Conservation (phyloP, 1,140 invertebrate species). For the Megalopta genalis region DNA sequence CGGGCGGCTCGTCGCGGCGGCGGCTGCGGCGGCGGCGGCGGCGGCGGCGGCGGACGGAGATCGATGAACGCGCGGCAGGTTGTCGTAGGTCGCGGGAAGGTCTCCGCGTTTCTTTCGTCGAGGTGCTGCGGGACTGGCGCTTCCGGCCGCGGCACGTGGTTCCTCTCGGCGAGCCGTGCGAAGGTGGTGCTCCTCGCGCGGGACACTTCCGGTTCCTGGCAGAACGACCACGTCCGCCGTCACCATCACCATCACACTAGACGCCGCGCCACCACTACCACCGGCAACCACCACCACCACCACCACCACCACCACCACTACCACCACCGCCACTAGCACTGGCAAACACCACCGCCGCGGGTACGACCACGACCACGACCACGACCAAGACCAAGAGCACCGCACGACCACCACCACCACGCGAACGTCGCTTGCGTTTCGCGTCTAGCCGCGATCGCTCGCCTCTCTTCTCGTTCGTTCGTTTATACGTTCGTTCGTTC, state of each 20-base stretch:
- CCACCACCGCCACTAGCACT: constrained; percentile 34
- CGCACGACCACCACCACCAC: constrained; percentile 18
- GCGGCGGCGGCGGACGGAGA: not conserved
- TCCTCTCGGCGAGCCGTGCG: not conserved
- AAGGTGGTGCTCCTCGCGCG: constrained; percentile 28
- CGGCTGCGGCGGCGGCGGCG: no score
- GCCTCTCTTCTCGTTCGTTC: not conserved
- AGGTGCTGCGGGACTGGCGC: constrained; percentile 14
- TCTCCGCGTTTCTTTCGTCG: constrained; percentile 15
- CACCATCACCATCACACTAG: constrained; percentile 27
- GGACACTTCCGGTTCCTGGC: constrained; percentile 39
- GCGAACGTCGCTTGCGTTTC: constrained; percentile 4
- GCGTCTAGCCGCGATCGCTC: not conserved
- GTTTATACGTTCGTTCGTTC: no score
- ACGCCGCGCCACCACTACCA: constrained; percentile 30
- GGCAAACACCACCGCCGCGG: constrained; percentile 2
- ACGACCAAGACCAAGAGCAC: constrained; percentile 9
- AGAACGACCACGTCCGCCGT: constrained; percentile 25
- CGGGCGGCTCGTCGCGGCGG: not conserved
- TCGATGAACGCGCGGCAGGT: constrained; percentile 47
- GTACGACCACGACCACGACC: constrained; percentile 18
- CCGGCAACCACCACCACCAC: constrained; percentile 23
- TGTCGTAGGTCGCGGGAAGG: constrained; percentile 54
- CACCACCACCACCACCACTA: constrained; percentile 13
- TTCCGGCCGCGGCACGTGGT: constrained; percentile 45